Base-by-base conservation (phyloP, 2,797 vertebrate genomes). In the Alcedo atthis region DNA sequence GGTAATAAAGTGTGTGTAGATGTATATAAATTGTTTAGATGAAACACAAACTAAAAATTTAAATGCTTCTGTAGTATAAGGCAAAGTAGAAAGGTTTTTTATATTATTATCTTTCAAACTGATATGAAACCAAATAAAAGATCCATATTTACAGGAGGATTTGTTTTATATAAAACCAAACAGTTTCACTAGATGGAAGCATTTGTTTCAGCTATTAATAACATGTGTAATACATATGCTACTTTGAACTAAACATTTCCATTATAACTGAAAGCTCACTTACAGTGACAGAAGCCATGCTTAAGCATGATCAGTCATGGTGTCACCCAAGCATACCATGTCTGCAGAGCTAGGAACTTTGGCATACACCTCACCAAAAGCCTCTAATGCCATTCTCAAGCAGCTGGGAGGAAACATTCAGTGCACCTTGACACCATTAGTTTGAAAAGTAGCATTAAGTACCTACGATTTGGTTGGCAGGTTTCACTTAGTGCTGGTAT, bases 171-270 rank as follows among this genome's bases (percentile, higher is more conserved):
- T 15, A 43, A 89, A 93, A 94, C 68, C 58, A 94, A 94, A 53
- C 54, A 54, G 51, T 71, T 85, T 94, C 69, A 67, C 70, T 85
- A n/a, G 68, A 73, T 57, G 40, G 73, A 92, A 94, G 90, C 90
- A 87, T 94, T 91, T 96, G 93, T 93, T 96, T 93, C 84, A 87
- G 46, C 84, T 90, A 94, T 95, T 94, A 95, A 92, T 94, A 94
- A 92, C 61, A 73, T 4, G 8, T 92, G 92, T 94, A 96, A 94
- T 88, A 43, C 93, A 94, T 89, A 85, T 0, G 2, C 69, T 73
- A 58, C 86, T 93, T 95, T 92, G 92, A 94, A 92, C 86, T 81
- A 75, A 94, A 85, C n/a, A 40, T 85, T 94, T 94, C 92, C 90
- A 91, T 95, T 96, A 77, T 53, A 92, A 48, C 54, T 63, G 90